These are phyloP conservation scores for Zophobas morio DNA, from an alignment of 1,140 invertebrate genomes.

Conservation along the genomic window DNA sequence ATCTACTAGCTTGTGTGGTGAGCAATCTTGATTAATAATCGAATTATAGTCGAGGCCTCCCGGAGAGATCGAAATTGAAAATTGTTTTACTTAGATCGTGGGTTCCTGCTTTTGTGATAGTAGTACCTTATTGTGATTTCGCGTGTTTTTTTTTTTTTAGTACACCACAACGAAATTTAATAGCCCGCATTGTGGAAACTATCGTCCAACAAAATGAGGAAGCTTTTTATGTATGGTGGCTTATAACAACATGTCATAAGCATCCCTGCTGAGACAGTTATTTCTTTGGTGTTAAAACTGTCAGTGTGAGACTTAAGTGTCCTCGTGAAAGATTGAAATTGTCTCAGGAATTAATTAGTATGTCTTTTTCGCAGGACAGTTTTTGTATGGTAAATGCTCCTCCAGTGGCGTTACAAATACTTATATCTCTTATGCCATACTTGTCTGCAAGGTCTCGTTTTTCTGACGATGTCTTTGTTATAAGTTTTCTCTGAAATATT, in stretches of 20 bases:
- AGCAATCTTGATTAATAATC: conserved; percentile 9
- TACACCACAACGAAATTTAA: neutral
- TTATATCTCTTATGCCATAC: too few relatives aligned
- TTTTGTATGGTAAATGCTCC: neutral
- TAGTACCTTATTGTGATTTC: neutral
- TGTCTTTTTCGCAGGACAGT: conserved; percentile 43
- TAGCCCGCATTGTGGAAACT: conserved; percentile 22
- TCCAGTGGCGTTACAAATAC: neutral
- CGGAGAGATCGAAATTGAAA: neutral
- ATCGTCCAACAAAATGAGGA: conserved; percentile 29
- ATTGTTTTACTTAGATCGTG: conserved; percentile 3
- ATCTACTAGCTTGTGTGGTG: neutral
- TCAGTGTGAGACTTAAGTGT: conserved; percentile 46
- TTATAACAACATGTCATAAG: conserved; percentile 46
- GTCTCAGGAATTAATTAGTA: conserved; percentile 45
- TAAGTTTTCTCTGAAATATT: too few relatives aligned
- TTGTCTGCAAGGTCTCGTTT: too few relatives aligned
- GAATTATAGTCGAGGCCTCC: neutral
- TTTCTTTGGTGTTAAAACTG: conserved; percentile 48
- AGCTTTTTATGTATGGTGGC: conserved; percentile 40
- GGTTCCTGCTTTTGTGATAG: neutral
- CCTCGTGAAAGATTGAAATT: conserved; percentile 48
- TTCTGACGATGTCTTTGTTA: too few relatives aligned
- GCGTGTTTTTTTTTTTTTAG: too few relatives aligned
- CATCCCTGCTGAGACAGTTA: conserved; percentile 43